A percentile compares a stretch with the other conserved stretches of the same genome.
Conservation (phyloP, 2,888 invertebrate species). For the Apamea anceps region DNA sequence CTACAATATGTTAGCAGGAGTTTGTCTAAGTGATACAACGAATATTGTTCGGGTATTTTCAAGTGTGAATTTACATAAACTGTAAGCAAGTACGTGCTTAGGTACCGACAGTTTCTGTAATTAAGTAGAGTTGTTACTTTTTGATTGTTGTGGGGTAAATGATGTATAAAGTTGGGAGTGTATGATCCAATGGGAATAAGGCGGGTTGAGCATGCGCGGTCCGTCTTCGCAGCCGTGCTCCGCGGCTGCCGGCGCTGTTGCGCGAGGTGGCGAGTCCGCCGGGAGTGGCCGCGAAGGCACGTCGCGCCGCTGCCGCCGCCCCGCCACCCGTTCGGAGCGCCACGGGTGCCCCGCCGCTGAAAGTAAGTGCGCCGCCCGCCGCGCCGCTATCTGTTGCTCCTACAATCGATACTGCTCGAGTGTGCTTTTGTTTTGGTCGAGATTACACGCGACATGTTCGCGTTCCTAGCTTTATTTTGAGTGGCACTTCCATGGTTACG, state of each 20-base stretch:
- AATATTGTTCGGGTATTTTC: neutral
- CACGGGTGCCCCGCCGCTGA: neutral
- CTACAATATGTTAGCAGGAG: neutral
- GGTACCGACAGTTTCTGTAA: neutral
- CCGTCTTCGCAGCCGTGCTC: constrained; percentile 40
- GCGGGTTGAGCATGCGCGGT: constrained; percentile 71
- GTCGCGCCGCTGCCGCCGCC: constrained; percentile 40
- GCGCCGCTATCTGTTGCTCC: constrained; percentile 59
- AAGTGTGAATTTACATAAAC: neutral
- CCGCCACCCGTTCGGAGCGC: constrained; percentile 21
- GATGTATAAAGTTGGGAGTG: constrained; percentile 21
- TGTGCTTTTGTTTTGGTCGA: constrained; percentile 64
- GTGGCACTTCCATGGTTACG: neutral
- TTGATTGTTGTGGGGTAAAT: constrained; percentile 14
- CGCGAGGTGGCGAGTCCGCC: constrained; percentile 63
- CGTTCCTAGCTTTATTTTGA: constrained; percentile 3
- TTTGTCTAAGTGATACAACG: neutral
- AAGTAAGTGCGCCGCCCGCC: constrained; percentile 42
- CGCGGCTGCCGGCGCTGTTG: constrained; percentile 25
- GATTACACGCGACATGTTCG: constrained; percentile 46
- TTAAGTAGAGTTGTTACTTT: constrained; percentile 8
- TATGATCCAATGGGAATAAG: constrained; percentile 48
- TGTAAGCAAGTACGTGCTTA: neutral
- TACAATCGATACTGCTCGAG: constrained; percentile 55
- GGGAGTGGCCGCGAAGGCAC: constrained; percentile 59